Base-by-base conservation (phyloP, 2,888 invertebrate genomes). In the Cartodere bifasciata region DNA sequence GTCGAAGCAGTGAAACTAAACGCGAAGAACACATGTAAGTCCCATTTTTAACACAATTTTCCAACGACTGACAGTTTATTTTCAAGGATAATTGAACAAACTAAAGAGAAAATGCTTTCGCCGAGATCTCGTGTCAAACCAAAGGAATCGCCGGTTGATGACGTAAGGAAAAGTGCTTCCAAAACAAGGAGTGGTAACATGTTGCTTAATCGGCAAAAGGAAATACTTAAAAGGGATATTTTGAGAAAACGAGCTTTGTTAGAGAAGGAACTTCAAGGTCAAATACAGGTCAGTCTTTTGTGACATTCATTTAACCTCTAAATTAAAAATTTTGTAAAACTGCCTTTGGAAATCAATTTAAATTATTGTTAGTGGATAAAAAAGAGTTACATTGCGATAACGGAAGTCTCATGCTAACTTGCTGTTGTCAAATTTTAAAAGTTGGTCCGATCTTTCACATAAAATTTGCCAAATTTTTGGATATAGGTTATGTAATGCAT, bases 191-290 rank as follows among this genome's bases (percentile, higher is more conserved):
- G 70, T 43, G 69, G 83, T 39, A 78, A 83, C 53, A 75, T 81
- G 52, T 65, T 82, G 21, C 67, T 90, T 13, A 79, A 81, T 56
- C 76, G 85, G 46, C 91, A 92, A 49, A 92, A 91, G 53, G 92
- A 92, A 56, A 65, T 82, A 45, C 71, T 95, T 27, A 91, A 91
- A 58, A 91, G 87, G 52, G 91, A 91, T 49, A 94, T 94, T 41
- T 70, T 91, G 38, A 82, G 88, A 50, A 92, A 92, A 54, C 68
- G 94, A 42, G 84, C 84, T 2, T 62, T 87, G 10, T 70, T 94
- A 32, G 90, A 91, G 53, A 84, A 86, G 47, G 87, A 87, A 55
- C 67, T 94, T 34, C 85, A 87, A 48, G 77, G 81, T 39, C 86
- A 91, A 56, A 90, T 94, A 53, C 86, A 87, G 74, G 78, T 75